Conservation (phyloP, 2,113 vertebrate species). For the Embiotoca jacksoni region DNA sequence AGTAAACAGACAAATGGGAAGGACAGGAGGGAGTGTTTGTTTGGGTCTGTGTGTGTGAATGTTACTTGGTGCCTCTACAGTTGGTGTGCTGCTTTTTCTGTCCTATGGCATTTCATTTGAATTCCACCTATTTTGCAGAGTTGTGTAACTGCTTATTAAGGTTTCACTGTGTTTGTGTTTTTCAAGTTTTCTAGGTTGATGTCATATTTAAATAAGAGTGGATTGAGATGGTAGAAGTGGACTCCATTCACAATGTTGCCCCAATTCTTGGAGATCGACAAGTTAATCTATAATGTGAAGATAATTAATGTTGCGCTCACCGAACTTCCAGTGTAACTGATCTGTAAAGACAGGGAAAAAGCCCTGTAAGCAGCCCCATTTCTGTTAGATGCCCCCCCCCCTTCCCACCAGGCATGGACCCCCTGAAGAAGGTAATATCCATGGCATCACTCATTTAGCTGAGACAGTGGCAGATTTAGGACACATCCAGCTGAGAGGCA, state of each 20-base stretch:
- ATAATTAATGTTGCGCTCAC: conserved; percentile 17
- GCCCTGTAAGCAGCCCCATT: conserved; percentile 3
- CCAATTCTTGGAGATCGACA: too few species aligned
- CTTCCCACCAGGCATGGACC: conserved; percentile 42
- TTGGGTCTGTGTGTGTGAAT: not conserved
- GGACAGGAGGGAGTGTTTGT: conserved; percentile 11
- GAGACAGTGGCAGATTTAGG: conserved; percentile 82
- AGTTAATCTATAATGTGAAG: not conserved
- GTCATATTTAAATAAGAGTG: too few species aligned
- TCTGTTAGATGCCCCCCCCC: conserved; percentile 32
- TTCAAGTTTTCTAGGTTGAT: too few species aligned
- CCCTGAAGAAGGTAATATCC: conserved; percentile 76
- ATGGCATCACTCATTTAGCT: conserved; percentile 75
- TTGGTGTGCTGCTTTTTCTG: not conserved
- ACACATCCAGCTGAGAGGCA: conserved; percentile 78
- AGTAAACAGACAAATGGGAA: conserved; percentile 71
- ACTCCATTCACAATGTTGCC: too few species aligned
- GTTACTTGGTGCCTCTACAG: not conserved
- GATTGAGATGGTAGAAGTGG: too few species aligned
- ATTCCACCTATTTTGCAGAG: not conserved
- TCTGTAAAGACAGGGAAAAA: conserved; percentile 30
- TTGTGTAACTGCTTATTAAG: conserved; percentile 3
- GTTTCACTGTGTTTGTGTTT: not conserved
- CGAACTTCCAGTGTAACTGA: not conserved
- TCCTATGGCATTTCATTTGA: not conserved